Conservation (phyloP, 2,797 vertebrate species). For the Spheniscus humboldti region DNA sequence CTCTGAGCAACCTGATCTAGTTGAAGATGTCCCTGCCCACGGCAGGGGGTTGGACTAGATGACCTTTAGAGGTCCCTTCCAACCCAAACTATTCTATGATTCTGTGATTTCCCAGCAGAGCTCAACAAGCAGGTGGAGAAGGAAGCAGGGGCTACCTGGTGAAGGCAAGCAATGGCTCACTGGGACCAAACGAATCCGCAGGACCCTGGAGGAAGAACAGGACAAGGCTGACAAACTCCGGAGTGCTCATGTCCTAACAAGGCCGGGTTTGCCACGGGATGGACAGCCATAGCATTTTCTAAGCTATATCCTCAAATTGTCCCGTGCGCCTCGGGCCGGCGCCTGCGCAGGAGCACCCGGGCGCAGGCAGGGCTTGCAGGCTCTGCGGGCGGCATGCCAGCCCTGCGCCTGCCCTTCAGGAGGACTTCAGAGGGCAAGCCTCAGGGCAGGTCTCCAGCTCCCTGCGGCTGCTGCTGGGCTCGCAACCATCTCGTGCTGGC, state of each 20-base stretch:
- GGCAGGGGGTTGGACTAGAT: too few relatives aligned
- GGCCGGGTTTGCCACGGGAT: rapidly evolving
- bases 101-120: neutral
- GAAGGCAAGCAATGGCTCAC: neutral
- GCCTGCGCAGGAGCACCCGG: neutral
- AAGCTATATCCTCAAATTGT: neutral
- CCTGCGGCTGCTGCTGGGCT: neutral
- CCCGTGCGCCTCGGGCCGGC: rapidly evolving
- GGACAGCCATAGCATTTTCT: neutral
- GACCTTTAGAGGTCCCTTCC: too few relatives aligned
- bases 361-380: neutral
- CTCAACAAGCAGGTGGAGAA: neutral
- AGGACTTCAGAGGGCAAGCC: neutral
- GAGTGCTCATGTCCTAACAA: neutral
- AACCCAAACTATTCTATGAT: too few relatives aligned
- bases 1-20: too few relatives aligned
- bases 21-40: too few relatives aligned
- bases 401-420: neutral
- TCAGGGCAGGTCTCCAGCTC: neutral
- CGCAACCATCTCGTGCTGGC: rapidly evolving
- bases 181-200: rapidly evolving
- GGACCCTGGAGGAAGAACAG: neutral
- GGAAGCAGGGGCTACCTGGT: neutral
- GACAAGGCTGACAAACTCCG: neutral
- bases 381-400: neutral